A percentile compares a stretch with the other conserved stretches of the same genome.
These are phyloP conservation scores for Cheilosia pagana DNA, from an alignment of 2,888 invertebrate species.

Conservation along the genomic window DNA sequence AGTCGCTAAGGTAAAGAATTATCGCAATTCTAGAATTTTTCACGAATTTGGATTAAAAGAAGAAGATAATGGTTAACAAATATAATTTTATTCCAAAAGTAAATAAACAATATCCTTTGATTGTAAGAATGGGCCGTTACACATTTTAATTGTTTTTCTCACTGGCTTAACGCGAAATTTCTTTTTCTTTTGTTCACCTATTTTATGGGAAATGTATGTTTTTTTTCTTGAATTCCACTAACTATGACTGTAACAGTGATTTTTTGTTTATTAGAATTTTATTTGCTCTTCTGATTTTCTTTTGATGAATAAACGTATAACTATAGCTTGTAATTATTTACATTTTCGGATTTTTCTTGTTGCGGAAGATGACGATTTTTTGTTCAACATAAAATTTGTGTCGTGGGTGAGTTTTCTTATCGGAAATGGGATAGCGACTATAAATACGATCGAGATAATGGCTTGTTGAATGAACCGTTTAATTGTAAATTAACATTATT, in stretches of 20 bases:
- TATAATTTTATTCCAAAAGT: constrained; percentile 35
- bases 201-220: not conserved
- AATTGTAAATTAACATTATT: not conserved
- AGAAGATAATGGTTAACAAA: constrained; percentile 30
- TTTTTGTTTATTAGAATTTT: constrained; percentile 21
- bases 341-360: not conserved
- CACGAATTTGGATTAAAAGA: constrained; percentile 39
- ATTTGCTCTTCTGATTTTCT: constrained; percentile 3
- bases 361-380: no score
- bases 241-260: constrained; percentile 50
- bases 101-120: constrained; percentile 39
- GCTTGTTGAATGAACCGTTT: constrained; percentile 5
- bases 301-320: constrained; percentile 12
- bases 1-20: constrained; percentile 59
- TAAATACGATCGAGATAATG: not conserved
- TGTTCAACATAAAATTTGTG: not conserved
- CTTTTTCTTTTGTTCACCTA: constrained; percentile 4
- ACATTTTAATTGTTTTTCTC: constrained; percentile 36
- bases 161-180: not conserved
- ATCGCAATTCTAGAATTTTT: constrained; percentile 59
- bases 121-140: constrained; percentile 15
- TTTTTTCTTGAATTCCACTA: constrained; percentile 20
- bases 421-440: constrained; percentile 10
- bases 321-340: constrained; percentile 6
- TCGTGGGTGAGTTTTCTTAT: constrained; percentile 19